Evolutionary conservation across 2,797 vertebrate genomes (phyloP).

Genomic region (Typhlichthys subterraneus): DNA sequence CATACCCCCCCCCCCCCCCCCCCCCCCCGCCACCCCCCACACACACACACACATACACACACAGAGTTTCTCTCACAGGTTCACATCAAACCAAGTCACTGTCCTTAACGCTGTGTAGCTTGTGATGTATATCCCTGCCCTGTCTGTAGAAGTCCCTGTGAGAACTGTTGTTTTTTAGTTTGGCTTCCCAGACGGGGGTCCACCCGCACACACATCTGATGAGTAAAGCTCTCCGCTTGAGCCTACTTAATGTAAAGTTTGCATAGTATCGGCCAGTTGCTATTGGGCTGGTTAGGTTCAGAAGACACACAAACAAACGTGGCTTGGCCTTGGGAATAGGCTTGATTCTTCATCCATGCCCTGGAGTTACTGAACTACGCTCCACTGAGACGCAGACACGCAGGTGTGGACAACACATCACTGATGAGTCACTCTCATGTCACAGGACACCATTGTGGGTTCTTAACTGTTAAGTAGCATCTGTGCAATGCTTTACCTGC

Average conservation of each 20-base stretch:
- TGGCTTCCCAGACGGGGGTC: constrained; percentile 18
- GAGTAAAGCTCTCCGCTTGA: constrained; percentile 25
- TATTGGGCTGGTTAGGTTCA: constrained; percentile 8
- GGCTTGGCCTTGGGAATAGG: constrained; percentile 13
- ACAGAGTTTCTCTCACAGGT: neutral
- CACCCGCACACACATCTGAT: constrained; percentile 35
- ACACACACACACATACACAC: constrained; percentile 37
- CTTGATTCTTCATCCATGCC: constrained; percentile 15
- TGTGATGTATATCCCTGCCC: constrained; percentile 40
- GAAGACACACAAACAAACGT: constrained; percentile 9
- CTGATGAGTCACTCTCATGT: constrained; percentile 30
- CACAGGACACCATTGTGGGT: constrained; percentile 31
- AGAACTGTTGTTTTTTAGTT: constrained; percentile 13
- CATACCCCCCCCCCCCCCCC: no score
- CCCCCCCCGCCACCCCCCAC: constrained; percentile 27
- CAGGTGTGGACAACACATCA: constrained; percentile 11
- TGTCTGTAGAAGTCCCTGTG: constrained; percentile 19
- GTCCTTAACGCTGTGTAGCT: constrained; percentile 33
- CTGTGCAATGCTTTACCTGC: constrained; percentile 51
- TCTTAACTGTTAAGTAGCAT: constrained; percentile 39
- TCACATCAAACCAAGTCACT: constrained; percentile 44
- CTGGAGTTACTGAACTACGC: constrained; percentile 28
- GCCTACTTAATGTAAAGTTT: constrained; percentile 12
- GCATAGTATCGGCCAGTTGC: constrained; percentile 35
- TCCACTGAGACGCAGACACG: constrained; percentile 7